Conservation (phyloP, 1,140 invertebrate genomes). For the Orius insidiosus region DNA sequence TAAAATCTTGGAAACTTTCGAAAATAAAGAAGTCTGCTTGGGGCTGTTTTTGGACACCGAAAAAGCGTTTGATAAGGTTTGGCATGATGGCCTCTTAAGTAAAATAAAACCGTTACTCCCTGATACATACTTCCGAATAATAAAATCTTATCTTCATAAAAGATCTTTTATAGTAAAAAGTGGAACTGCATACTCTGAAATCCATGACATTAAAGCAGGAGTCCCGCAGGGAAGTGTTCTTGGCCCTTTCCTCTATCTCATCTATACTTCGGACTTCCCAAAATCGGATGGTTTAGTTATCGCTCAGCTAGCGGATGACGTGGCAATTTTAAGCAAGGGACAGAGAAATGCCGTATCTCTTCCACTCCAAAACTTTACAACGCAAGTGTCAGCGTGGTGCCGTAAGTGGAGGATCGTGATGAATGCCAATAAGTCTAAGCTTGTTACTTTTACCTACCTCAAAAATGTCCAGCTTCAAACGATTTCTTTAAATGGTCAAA, state of each 20-base stretch:
- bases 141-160: too few species aligned
- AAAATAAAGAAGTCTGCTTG: not conserved
- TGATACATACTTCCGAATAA: not conserved
- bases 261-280: too few species aligned
- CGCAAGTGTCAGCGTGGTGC: not conserved
- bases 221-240: not conserved
- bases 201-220: not conserved
- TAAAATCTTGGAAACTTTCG: slow-evolving; percentile 2
- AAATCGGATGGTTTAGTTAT: not conserved
- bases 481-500: not conserved
- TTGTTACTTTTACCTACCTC: not conserved
- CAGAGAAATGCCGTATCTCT: too few species aligned
- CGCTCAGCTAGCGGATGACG: not conserved
- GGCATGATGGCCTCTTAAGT: too few species aligned
- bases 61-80: slow-evolving; percentile 1
- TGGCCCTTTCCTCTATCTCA: too few species aligned
- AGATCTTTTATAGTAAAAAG: not conserved
- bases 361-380: not conserved
- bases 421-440: not conserved
- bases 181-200: slow-evolving; percentile 1
- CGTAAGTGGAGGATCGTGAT: not conserved
- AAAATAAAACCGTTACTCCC: not conserved
- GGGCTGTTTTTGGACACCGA: not conserved
- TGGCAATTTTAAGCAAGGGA: not conserved
- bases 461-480: not conserved